phyloP scores from a whole-genome alignment of 2,797 vertebrate genomes.

The Nasua narica region DNA sequence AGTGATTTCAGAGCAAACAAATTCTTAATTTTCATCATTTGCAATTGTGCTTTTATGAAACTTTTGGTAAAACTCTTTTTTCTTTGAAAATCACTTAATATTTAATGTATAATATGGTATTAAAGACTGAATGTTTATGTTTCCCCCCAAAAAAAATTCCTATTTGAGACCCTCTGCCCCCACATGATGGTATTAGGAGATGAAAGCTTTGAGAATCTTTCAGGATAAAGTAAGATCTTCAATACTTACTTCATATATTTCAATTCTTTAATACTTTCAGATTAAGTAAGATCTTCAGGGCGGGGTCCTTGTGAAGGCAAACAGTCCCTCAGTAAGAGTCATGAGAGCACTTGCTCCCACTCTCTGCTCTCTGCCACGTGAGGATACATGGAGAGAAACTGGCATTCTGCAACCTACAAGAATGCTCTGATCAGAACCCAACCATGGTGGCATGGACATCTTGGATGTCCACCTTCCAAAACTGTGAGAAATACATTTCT shows the following conservation, averaged over 20 bases:
- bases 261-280: too few relatives aligned
- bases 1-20: not conserved
- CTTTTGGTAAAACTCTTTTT: not conserved
- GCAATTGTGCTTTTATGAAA: not conserved
- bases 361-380: not conserved
- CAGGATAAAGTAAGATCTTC: not conserved
- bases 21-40: not conserved
- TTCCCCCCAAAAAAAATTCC: not conserved
- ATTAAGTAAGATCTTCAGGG: not conserved
- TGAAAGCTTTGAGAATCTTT: not conserved
- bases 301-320: not conserved
- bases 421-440: not conserved
- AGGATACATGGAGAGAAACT: not conserved
- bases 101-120: not conserved
- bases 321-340: not conserved
- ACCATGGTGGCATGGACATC: not conserved
- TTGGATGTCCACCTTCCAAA: not conserved
- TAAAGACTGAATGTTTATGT: not conserved
- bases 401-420: not conserved
- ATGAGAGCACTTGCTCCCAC: not conserved
- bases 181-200: not conserved
- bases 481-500: not conserved
- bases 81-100: not conserved
- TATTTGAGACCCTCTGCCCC: not conserved
- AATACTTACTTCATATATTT: too few relatives aligned